phyloP scores from a whole-genome alignment of 2,888 invertebrate species.

The Cyclophora punctaria region DNA sequence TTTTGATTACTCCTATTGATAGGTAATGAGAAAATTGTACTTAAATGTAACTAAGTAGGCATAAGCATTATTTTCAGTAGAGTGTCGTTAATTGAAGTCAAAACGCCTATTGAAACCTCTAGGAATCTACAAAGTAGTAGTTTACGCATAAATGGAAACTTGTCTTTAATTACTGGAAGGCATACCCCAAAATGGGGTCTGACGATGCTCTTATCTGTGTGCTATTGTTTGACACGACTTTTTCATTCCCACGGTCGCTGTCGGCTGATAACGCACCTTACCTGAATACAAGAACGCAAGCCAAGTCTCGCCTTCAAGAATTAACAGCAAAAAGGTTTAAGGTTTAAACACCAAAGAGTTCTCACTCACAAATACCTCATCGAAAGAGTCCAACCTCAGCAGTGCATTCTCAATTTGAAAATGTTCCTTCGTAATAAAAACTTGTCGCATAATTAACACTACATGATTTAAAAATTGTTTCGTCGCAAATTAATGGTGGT shows the following conservation, averaged over 20 bases:
- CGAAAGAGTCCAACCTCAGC: background rate
- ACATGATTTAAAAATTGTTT: background rate
- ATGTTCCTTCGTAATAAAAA: conserved; percentile 10
- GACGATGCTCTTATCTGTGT: conserved; percentile 61
- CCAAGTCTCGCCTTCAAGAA: conserved; percentile 20
- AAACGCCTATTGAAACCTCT: background rate
- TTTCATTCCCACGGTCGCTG: conserved; percentile 70
- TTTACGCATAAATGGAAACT: conserved; percentile 43
- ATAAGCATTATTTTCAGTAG: too few species aligned
- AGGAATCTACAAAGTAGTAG: conserved; percentile 12
- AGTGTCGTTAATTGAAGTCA: too few species aligned
- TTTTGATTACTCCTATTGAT: too few species aligned
- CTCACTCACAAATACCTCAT: conserved; percentile 21
- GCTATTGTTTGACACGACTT: conserved; percentile 71
- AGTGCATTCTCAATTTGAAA: conserved; percentile 13
- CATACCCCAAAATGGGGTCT: conserved; percentile 59
- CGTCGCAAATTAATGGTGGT: background rate
- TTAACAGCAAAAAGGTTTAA: conserved; percentile 25
- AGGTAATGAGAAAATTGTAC: too few species aligned
- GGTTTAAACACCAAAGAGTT: background rate
- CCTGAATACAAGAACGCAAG: conserved; percentile 19
- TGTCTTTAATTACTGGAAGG: conserved; percentile 55
- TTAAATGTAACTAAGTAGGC: too few species aligned
- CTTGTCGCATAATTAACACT: background rate
- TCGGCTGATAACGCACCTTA: conserved; percentile 56